Evolutionary conservation across 92 coral and sea anemone species (phyloP), one percentile per base, ranked within the genome.

Genomic region (Parazoanthus atlanticus): DNA sequence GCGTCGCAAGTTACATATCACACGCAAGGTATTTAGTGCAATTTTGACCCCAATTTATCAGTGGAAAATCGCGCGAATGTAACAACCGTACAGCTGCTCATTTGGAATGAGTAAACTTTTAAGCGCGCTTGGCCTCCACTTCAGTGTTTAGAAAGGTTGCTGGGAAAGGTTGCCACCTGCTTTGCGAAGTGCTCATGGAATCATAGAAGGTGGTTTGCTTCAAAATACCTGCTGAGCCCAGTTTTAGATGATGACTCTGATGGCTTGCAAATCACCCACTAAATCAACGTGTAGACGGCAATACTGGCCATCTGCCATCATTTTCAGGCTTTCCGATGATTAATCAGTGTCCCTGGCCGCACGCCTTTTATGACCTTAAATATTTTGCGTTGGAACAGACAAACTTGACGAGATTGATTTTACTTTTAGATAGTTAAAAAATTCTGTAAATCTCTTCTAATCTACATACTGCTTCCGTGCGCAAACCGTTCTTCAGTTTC

Each of bases 41-140:
- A 30, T 70, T 69, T 74, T 70, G 87, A 84, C 78, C 87, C 74
- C 28, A 69, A 75, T 75, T 36, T 33, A 75, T 17, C 79, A 75
- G 1, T 75, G 49, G 43, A 75, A 41, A 8, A 33, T n/a, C 46
- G 34, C n/a, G 23, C 30, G 26, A 43, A 10, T 19, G 33, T 28
- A 67, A 9, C 36, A 76, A 71, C 54, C 87, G 43, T 26, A 28
- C 87, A 43, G 87, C 87, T 84, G 67, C 23, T 64, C 34, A 15
- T 38, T 30, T 46, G 78, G 79, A 84, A 84, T 84, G 87, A 43
- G 4, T 25, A 43, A 28, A 29, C 78, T 84, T 84, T 28, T 8
- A 71, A 84, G 28, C 65, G 67, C 28, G 11, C 36, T 3, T 19
- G 61, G 4, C 86, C 17, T 84, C 64, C 67, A 41, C 46, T 84